Conservation (phyloP, 2,113 vertebrate species). For the Oreotrochilus melanogaster region DNA sequence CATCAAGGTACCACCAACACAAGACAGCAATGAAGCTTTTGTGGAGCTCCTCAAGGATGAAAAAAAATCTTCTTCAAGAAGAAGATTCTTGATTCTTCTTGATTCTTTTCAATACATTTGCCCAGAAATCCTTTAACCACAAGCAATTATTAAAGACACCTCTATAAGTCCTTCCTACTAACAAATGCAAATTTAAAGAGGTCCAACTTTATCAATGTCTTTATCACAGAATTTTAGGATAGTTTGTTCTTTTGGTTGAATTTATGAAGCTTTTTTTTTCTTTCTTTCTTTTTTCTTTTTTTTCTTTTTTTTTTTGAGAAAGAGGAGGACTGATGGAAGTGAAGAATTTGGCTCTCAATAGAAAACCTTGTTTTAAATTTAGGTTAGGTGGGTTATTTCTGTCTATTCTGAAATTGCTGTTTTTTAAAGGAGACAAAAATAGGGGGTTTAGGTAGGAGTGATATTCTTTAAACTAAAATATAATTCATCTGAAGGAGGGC, state of each 20-base stretch:
- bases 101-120: not conserved
- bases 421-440: constrained; percentile 55
- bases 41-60: not conserved
- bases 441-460: constrained; percentile 56
- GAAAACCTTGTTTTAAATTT: constrained; percentile 10
- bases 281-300: too few relatives aligned
- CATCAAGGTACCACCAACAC: not conserved
- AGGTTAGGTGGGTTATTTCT: constrained; percentile 33
- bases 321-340: not conserved
- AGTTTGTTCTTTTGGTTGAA: not conserved
- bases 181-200: not conserved
- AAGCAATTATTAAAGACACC: not conserved
- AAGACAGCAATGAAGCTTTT: fast-evolving
- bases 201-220: not conserved
- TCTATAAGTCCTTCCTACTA: not conserved
- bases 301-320: too few relatives aligned
- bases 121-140: not conserved
- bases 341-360: not conserved
- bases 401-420: constrained; percentile 8
- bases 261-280: not conserved
- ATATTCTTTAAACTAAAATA: constrained; percentile 33
- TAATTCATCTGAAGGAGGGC: constrained; percentile 38
- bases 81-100: not conserved
- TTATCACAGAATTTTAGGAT: not conserved
- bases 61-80: not conserved